Conservation (phyloP, 2,113 vertebrate genomes). For the Sardina pilchardus region DNA sequence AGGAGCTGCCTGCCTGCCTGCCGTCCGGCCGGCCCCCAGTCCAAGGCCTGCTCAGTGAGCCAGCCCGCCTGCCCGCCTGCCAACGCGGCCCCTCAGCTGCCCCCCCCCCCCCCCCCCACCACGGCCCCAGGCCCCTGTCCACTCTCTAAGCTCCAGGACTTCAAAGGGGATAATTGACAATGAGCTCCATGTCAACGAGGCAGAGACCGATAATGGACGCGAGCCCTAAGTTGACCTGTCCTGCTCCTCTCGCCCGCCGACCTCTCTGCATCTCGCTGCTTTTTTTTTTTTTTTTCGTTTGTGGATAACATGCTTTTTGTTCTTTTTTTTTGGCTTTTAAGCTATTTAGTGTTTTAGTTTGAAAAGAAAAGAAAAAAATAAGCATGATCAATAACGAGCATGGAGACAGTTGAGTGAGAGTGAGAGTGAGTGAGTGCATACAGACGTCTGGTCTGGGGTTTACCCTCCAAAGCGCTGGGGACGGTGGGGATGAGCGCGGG, state of each 20-base stretch:
- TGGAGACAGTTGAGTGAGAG: not conserved
- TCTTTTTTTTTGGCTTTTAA: too few relatives aligned
- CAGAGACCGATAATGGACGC: not conserved
- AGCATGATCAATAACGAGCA: not conserved
- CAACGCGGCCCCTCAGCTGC: not conserved
- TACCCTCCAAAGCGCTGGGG: not conserved
- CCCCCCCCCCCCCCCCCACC: not conserved
- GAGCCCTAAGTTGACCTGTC: not conserved
- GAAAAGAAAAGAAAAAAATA: too few relatives aligned
- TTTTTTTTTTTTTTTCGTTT: too few relatives aligned
- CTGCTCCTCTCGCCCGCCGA: not conserved
- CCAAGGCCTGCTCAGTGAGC: not conserved
- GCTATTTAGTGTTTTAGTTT: not conserved
- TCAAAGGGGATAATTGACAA: constrained; percentile 7
- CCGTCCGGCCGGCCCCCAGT: not conserved
- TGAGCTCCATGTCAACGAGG: not conserved
- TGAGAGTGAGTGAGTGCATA: not conserved
- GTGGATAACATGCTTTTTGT: not conserved
- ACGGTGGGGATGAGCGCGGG: not conserved
- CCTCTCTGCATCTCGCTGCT: too few relatives aligned
- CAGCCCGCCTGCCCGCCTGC: not conserved
- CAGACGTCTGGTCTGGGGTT: not conserved
- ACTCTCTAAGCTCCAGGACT: not conserved
- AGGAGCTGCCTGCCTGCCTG: constrained; percentile 44
- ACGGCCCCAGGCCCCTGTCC: not conserved